Base-by-base conservation (phyloP, 2,888 invertebrate species). In the Eupithecia subfuscata region DNA sequence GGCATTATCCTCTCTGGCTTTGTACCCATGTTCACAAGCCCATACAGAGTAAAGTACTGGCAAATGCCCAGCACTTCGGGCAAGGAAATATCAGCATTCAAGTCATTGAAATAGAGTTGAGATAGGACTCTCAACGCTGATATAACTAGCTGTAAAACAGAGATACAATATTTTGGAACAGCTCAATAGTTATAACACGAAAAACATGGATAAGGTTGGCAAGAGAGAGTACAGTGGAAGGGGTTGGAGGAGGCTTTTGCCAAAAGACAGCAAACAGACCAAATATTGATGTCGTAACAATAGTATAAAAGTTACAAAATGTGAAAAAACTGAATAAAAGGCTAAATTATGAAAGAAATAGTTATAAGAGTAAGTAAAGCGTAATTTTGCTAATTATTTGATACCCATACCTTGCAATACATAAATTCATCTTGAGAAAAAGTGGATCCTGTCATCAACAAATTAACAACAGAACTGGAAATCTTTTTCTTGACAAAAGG, bases 1-100 rank as follows among this genome's bases (percentile, higher is more conserved):
- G 96, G 96, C 87, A 95, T 90, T 43, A 97, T 95, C 82, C 93
- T 95, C 2, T 96, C 95, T 7, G 90, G 94, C 52, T 90, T 88
- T 79, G 86, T 86, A 14, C 84, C 84, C 76, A 89, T 89, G 16
- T 81, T 87, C n/a, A 94, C 87, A 8, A 96, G 82, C 0, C 95
- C 95, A 85, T 93, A 96, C 7, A 96, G 87, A 86, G 96, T 94
- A 81, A 94, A 96, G 74, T 95, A 89, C 75, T 95, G 93, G 70
- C 95, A 93, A 63, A 96, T 90, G 0, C 97, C 96, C 76, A 97
- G 91, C 14, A 96, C 86, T 80, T 95, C 94, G 43, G 96, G 95
- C 68, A 95, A 77, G 6, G 87, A 84, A 78, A 90, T 86, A 11
- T 82, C 82, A 30, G 90, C 73, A 40, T 84, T 89, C 12, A 85